Percentiles rank a stretch among this genome's conserved stretches.
These are phyloP conservation scores for Meda fulgida DNA, from an alignment of 2,797 vertebrate genomes.

Conservation along the genomic window DNA sequence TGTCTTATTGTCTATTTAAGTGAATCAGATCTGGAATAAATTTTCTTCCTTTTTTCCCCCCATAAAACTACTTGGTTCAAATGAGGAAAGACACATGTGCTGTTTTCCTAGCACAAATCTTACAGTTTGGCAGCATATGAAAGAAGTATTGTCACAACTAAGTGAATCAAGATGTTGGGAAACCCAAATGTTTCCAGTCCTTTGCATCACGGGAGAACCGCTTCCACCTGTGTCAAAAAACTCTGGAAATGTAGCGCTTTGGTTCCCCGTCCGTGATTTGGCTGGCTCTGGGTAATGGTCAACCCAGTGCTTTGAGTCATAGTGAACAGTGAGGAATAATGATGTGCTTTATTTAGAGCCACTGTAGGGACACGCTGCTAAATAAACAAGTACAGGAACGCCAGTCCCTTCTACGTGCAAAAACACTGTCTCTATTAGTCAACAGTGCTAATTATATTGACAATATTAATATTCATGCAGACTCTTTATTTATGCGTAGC, in stretches of 20 bases:
- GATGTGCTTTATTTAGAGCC: constrained; percentile 77
- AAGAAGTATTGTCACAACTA: constrained; percentile 17
- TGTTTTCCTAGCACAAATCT: neutral
- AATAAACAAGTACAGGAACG: constrained; percentile 76
- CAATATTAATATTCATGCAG: constrained; percentile 84
- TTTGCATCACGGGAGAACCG: constrained; percentile 15
- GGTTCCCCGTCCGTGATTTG: neutral
- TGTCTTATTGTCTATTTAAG: neutral
- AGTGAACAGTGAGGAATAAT: constrained; percentile 67
- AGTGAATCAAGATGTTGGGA: constrained; percentile 18
- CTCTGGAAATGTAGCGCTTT: neutral
- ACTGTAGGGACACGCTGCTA: constrained; percentile 68
- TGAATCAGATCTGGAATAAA: neutral
- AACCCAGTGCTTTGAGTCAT: constrained; percentile 53
- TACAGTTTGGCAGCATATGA: constrained; percentile 8
- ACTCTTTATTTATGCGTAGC: constrained; percentile 78
- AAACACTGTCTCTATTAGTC: constrained; percentile 82
- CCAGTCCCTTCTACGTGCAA: constrained; percentile 78
- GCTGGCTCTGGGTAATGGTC: constrained; percentile 48
- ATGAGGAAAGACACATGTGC: neutral
- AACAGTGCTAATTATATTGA: constrained; percentile 83
- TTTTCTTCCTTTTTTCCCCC: neutral
- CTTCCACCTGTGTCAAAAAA: constrained; percentile 15
- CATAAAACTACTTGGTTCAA: neutral
- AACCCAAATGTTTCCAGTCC: neutral